A percentile compares a stretch with the other conserved stretches of the same genome.
Evolutionary conservation across 1,140 invertebrate species (phyloP).

Genomic region (Drosophila nebulosa): DNA sequence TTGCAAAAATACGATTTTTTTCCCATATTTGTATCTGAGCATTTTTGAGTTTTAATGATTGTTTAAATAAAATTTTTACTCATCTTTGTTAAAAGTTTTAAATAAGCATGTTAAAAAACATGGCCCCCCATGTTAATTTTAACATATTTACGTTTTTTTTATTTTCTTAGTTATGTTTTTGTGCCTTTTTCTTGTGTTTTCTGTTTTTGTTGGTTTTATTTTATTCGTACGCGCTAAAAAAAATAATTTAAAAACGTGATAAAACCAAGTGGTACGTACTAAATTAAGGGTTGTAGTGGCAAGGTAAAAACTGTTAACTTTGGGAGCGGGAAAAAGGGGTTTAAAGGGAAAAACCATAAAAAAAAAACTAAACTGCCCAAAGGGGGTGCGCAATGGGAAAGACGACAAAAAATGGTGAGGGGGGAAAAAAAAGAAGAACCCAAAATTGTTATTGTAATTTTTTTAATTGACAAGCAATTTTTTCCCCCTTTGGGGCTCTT

Average conservation of each 20-base stretch:
- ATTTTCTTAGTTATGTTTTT: not conserved
- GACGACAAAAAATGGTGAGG: not conserved
- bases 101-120: not conserved
- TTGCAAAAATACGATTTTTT: too few relatives aligned
- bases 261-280: not conserved
- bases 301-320: not conserved
- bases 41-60: not conserved
- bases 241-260: not conserved
- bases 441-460: constrained; percentile 59
- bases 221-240: not conserved
- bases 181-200: not conserved
- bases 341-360: not conserved
- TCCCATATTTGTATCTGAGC: too few relatives aligned
- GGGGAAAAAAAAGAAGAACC: constrained; percentile 5
- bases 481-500: constrained; percentile 1
- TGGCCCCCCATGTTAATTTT: not conserved
- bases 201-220: not conserved
- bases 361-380: not conserved
- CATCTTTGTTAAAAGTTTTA: not conserved
- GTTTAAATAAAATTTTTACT: not conserved
- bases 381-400: not conserved
- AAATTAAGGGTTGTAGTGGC: not conserved
- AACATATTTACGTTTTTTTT: not conserved
- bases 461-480: constrained; percentile 71
- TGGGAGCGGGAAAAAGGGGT: not conserved